phyloP scores from a whole-genome alignment of 2,113 vertebrate genomes.

The Pleuronectes platessa region DNA sequence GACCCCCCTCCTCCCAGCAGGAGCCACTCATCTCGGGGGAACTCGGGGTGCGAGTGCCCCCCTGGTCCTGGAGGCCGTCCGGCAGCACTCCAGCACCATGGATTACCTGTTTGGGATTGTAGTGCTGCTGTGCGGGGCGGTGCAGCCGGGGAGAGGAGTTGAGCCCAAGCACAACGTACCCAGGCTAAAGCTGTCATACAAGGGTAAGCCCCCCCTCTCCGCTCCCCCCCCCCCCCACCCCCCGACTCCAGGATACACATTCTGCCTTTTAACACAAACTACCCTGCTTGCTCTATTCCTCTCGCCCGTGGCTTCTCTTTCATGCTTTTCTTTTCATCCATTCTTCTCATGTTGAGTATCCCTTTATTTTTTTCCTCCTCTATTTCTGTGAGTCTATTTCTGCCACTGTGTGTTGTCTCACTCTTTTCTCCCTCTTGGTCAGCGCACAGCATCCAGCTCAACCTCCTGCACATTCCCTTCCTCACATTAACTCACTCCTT shows the following conservation, averaged over 20 bases:
- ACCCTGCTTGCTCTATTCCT: constrained; percentile 1
- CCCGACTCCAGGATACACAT: constrained; percentile 46
- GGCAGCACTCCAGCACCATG: constrained; percentile 87
- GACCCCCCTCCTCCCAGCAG: constrained; percentile 27
- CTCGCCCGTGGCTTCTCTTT: constrained; percentile 56
- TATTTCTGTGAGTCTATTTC: constrained; percentile 51
- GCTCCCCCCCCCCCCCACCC: constrained; percentile 1
- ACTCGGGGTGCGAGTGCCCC: constrained; percentile 76
- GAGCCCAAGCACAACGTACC: constrained; percentile 93
- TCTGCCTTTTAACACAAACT: constrained; percentile 26
- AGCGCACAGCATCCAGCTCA: constrained; percentile 45
- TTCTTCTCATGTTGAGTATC: constrained; percentile 60
- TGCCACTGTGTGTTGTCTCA: constrained; percentile 41
- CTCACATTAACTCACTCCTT: constrained; percentile 51
- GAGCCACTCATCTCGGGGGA: constrained; percentile 68
- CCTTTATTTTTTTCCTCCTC: constrained; percentile 29
- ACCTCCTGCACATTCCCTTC: constrained; percentile 40
- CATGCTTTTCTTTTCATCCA: constrained; percentile 57
- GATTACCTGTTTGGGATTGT: constrained; percentile 91
- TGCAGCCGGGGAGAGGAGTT: constrained; percentile 86
- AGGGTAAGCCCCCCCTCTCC: constrained; percentile 86
- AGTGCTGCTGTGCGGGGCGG: constrained; percentile 89
- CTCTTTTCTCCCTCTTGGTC: constrained; percentile 55
- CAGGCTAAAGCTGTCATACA: constrained; percentile 94
- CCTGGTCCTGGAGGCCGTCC: constrained; percentile 80